These are phyloP conservation scores for Tupaia chinensis DNA, from an alignment of 2,113 vertebrate genomes.

Conservation along the genomic window DNA sequence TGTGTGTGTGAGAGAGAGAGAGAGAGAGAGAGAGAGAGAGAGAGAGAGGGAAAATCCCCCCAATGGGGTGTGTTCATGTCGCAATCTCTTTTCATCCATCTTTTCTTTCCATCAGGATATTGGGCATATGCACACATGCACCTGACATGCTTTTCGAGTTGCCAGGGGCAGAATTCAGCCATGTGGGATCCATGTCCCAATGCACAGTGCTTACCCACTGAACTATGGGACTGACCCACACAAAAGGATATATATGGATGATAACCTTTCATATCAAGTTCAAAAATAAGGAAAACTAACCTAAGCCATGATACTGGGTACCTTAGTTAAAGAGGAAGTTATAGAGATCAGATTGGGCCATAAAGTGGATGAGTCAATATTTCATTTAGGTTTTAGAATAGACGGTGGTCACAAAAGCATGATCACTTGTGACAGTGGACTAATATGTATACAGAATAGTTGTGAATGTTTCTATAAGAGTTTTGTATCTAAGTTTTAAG, in stretches of 20 bases:
- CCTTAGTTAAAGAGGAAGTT: background rate
- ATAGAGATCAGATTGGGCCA: background rate
- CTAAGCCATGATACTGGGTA: background rate
- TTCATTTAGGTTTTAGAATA: constrained; percentile 19
- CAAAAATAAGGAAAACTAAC: constrained; percentile 36
- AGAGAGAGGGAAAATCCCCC: no score
- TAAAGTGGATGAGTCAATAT: background rate
- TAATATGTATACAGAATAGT: background rate
- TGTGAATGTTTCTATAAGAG: background rate
- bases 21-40: no score
- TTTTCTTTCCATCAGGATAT: no score
- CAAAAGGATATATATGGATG: background rate
- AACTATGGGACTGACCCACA: background rate
- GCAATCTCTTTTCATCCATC: no score
- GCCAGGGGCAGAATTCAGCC: no score
- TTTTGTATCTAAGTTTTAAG: background rate
- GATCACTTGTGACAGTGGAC: background rate
- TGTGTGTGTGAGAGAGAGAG: no score
- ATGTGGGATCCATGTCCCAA: no score
- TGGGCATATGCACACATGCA: no score
- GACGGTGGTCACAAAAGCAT: background rate
- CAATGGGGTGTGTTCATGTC: no score
- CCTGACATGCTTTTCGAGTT: no score
- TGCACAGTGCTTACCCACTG: no score
- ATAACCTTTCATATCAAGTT: constrained; percentile 8